A percentile compares a stretch with the other conserved stretches of the same genome.
These are phyloP conservation scores for Isichthys henryi DNA, from an alignment of 2,113 vertebrate genomes.

Conservation along the genomic window DNA sequence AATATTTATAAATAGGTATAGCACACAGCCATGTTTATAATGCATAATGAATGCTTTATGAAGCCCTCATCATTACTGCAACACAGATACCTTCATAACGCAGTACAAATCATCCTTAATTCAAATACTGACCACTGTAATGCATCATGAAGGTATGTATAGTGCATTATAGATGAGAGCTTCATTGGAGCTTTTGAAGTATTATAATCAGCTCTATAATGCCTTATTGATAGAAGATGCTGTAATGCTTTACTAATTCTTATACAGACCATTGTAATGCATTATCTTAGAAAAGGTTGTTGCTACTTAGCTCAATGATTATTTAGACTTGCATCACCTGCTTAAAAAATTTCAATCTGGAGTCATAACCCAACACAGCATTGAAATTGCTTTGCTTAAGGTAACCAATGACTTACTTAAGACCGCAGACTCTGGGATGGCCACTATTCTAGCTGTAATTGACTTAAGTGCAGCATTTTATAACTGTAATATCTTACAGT, in stretches of 20 bases:
- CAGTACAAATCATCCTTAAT: not conserved
- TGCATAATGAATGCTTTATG: not conserved
- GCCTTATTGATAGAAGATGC: not conserved
- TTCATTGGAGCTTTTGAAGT: not conserved
- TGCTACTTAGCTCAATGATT: too few relatives aligned
- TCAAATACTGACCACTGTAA: not conserved
- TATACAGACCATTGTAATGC: not conserved
- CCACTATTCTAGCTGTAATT: too few relatives aligned
- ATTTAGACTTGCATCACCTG: too few relatives aligned
- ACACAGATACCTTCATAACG: not conserved
- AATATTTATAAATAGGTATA: not conserved
- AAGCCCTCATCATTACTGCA: not conserved
- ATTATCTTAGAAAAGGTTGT: too few relatives aligned
- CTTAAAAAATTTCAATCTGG: too few relatives aligned
- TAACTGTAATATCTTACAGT: too few relatives aligned
- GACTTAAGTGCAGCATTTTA: too few relatives aligned
- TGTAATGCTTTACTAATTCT: not conserved
- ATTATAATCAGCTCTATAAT: not conserved
- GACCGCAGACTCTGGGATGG: too few relatives aligned
- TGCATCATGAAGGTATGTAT: not conserved
- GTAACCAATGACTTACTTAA: too few relatives aligned
- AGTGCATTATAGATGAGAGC: not conserved
- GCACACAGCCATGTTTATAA: not conserved
- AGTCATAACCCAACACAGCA: too few relatives aligned
- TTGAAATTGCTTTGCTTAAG: too few relatives aligned